Conservation (phyloP, 2,113 vertebrate species). For the Pogonocichla stellata region DNA sequence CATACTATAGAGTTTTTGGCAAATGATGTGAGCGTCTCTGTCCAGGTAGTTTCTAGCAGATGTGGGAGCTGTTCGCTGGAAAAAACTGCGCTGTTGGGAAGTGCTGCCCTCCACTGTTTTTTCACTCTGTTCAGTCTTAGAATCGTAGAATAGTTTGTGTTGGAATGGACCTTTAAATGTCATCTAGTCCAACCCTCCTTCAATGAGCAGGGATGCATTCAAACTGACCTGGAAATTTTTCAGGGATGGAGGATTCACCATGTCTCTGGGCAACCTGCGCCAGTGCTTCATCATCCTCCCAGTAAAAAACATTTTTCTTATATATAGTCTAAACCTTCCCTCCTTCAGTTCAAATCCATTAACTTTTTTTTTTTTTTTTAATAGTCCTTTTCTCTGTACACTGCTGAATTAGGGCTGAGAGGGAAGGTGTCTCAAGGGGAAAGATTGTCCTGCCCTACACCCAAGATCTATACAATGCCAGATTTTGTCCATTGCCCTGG, state of each 20-base stretch:
- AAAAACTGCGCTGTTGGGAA: background rate
- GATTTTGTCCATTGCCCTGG: background rate
- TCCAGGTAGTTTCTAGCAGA: background rate
- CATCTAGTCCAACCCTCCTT: background rate
- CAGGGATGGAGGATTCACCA: no score
- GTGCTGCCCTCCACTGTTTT: background rate
- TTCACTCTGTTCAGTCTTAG: background rate
- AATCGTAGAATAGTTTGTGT: background rate
- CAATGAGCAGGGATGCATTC: background rate
- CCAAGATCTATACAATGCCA: no score
- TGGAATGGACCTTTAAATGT: background rate
- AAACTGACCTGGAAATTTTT: background rate
- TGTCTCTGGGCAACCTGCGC: background rate
- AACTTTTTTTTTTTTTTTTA: background rate
- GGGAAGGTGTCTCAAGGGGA: accelerated
- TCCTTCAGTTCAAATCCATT: background rate
- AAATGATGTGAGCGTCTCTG: background rate
- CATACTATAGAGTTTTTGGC: background rate
- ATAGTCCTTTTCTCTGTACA: background rate
- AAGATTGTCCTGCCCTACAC: background rate
- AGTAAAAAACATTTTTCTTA: background rate
- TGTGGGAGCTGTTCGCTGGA: background rate
- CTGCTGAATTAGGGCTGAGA: background rate
- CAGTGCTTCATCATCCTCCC: background rate
- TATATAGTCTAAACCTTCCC: background rate